Evolutionary conservation across 1,140 invertebrate genomes (phyloP), one percentile per base, ranked within the genome.

Genomic region (Bombus impatiens): DNA sequence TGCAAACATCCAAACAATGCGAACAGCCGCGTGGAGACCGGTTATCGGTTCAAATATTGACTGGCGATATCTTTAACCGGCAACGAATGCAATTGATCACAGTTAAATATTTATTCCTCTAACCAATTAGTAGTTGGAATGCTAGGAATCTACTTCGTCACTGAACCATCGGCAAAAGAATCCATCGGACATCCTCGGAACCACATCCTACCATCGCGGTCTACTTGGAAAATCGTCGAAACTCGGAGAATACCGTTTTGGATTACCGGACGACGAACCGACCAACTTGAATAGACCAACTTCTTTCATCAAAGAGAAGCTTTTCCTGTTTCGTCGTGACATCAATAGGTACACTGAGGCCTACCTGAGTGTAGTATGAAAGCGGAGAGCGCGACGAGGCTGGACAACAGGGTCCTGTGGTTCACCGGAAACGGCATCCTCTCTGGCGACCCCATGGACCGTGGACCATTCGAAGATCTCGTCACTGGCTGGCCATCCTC

Each of bases 311-410:
- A 2, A 32, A 32, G n/a, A 12, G n/a, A 32, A n/a, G 12, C 28
- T n/a, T n/a, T 8, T 12, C 0, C 13, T 18, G 5, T 68, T 53
- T 53, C 47, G 47, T 53, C 6, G 32, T 10, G 28, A 10, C n/a
- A 75, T n/a, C 1, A n/a, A 32, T 35, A 62, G 28, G 10, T n/a
- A 62, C 28, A 53, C 32, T 13, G 18, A 32, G 22, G 68, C 87
- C 62, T 86, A 90, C 89, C 89, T 90, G 89, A 90, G 42, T 88
- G 79, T 18, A 90, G 44, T 37, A 86, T 15, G 59, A 90, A 44
- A 79, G 79, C 72, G 40, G 53, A 82, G n/a, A 90, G 22, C n/a
- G 84, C 68, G 68, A 85, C 40, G 32, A 89, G 59, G 65, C 82
- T 83, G 70, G 86, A 85, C 78, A 88, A 28, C 57, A 88, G 82